Base-by-base conservation (phyloP, 2,888 invertebrate species). In the Pegoplata infirma region DNA sequence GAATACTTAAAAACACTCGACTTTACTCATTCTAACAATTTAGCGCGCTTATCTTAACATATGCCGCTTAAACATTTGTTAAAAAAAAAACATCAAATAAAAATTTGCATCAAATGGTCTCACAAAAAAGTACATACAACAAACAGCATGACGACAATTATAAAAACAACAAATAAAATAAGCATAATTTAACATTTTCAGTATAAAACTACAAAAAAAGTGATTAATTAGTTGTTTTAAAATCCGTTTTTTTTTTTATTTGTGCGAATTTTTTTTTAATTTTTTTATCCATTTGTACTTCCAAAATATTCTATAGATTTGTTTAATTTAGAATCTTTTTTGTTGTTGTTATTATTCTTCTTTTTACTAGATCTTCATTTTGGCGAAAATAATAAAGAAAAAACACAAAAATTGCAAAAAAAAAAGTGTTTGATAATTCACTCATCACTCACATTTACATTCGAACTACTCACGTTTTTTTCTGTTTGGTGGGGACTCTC, bases 291-390 rank as follows among this genome's bases (percentile, higher is more conserved):
- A 17, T 32, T 40, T 53, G 2, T 53, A 53, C 28, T 53, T 40
- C 36, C 16, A 23, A 55, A 16, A 55, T 40, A n/a, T 40, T 40
- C 36, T n/a, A 12, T n/a, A 40, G 36, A 36, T 14, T 56, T 36
- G 56, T 56, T 56, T 40, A 19, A 36, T 40, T 56, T 40, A 21
- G 12, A 10, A 36, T 19, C 21, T 25, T 56, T 56, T 36, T 56
- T 32, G 4, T 32, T 32, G 8, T 2, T 36, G 12, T 28, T 47
- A 10, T 55, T 23, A 47, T 36, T 28, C 53, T 17, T 40, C 32
- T 55, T 58, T 66, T 73, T 68, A 47, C 58, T 66, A 76, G 71
- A 76, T 76, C 76, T 71, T 69, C 25, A 58, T 69, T 28, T 71
- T 59, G 36, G 46, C 64, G 28, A 76, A 44, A 44, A n/a, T n/a